These are phyloP conservation scores for Papilio machaon DNA, from an alignment of 1,140 invertebrate species.

Conservation along the genomic window DNA sequence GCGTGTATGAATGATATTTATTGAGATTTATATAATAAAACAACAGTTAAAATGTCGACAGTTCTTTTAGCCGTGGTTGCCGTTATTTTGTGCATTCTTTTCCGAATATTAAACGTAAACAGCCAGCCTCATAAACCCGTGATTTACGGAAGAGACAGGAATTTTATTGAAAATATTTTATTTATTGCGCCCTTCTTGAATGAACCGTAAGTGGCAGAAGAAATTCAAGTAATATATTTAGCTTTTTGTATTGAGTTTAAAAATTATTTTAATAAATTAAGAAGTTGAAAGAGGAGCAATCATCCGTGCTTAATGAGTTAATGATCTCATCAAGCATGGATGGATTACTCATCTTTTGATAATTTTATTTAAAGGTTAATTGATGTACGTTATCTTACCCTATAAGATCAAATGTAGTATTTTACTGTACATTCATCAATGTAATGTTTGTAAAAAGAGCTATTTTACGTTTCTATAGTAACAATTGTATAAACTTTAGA, in stretches of 20 bases:
- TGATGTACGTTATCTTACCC: not conserved
- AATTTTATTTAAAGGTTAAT: not conserved
- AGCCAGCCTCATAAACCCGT: conserved; percentile 88
- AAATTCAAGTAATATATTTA: conserved; percentile 13
- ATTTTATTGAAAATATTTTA: conserved; percentile 88
- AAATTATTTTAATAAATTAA: not conserved
- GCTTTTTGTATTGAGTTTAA: not conserved
- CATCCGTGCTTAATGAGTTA: conserved; percentile 44
- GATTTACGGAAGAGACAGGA: conserved; percentile 88
- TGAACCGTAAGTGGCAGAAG: conserved; percentile 88
- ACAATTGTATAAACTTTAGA: not conserved
- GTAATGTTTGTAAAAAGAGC: not conserved
- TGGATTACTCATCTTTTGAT: not conserved
- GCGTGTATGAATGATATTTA: conserved; percentile 48
- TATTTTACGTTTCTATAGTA: not conserved
- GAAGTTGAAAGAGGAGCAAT: not conserved
- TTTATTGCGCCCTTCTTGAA: conserved; percentile 89
- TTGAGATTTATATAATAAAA: conserved; percentile 37
- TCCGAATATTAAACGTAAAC: conserved; percentile 91
- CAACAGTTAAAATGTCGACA: conserved; percentile 85
- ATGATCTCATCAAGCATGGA: not conserved
- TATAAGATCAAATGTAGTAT: not conserved
- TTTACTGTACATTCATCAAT: not conserved
- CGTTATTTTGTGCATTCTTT: conserved; percentile 90
- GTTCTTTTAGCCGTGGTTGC: conserved; percentile 88